A percentile compares a stretch with the other conserved stretches of the same genome.
Conservation (phyloP, 2,888 invertebrate species). For the Platypus cylindrus region DNA sequence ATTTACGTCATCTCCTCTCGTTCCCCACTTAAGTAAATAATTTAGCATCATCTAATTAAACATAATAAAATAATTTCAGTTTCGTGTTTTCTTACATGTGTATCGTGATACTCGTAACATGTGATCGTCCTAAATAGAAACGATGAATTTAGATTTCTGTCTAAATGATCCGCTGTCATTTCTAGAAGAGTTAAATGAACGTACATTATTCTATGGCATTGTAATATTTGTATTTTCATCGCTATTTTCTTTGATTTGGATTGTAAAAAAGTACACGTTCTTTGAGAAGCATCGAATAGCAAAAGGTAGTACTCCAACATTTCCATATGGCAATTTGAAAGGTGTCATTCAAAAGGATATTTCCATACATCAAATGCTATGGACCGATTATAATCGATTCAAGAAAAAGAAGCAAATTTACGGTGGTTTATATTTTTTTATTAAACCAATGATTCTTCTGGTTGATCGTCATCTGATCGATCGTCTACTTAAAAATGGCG, state of each 20-base stretch:
- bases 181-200: slow-evolving; percentile 14
- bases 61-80: too few species aligned
- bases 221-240: slow-evolving; percentile 14
- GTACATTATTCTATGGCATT: slow-evolving; percentile 13
- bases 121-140: too few species aligned
- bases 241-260: slow-evolving; percentile 14
- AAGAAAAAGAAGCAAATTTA: slow-evolving; percentile 17
- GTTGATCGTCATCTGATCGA: slow-evolving; percentile 12
- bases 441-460: slow-evolving; percentile 18
- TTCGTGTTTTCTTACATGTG: too few species aligned
- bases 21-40: too few species aligned
- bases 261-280: slow-evolving; percentile 16
- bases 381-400: slow-evolving; percentile 21
- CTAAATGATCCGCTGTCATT: slow-evolving; percentile 9
- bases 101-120: too few species aligned
- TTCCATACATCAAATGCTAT: slow-evolving; percentile 17
- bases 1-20: too few species aligned
- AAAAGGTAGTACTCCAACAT: slow-evolving; percentile 14
- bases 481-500: slow-evolving; percentile 8
- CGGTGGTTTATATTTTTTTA: slow-evolving; percentile 21
- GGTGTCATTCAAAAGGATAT: slow-evolving; percentile 17
- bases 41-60: too few species aligned
- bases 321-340: slow-evolving; percentile 21
- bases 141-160: too few species aligned
- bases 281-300: slow-evolving; percentile 16